Evolutionary conservation across 1,140 invertebrate genomes (phyloP), one percentile per base, ranked within the genome.

Genomic region (Ceratoteleas bidentatus): DNA sequence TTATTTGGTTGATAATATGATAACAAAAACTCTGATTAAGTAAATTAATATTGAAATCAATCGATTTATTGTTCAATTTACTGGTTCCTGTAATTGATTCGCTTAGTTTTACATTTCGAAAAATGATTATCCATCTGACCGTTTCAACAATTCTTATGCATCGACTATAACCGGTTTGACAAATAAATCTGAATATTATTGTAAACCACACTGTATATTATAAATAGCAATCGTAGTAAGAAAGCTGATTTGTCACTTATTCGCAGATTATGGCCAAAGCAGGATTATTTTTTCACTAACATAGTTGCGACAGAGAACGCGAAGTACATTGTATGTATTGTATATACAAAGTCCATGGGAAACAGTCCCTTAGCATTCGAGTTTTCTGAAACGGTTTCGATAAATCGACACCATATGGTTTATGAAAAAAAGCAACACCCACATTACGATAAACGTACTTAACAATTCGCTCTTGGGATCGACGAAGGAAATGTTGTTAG

Each of bases 201-300:
- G 56, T 75, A 75, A 13, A 62, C 62, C 24, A 24, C 33, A 61
- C 10, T 75, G 45, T 61, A 53, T 13, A 62, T 60, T 62, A 54
- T 45, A 68, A 32, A 61, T 47, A 60, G n/a, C 9, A 45, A 53
- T 38, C 50, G 57, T 33, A 60, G 32, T n/a, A 14, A 43, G 9
- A 52, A 54, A 38, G 52, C 53, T 70, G 64, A 43, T 64, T 57
- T 24, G 33, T 65, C 52, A 88, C 73, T 62, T 33, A 85, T 89
- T 86, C 78, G 83, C 79, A 87, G 83, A 89, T 87, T 84, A 90
- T 89, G 88, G 88, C 88, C 89, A 91, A 90, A 90, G 88, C 90
- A 90, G 88, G 87, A 90, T 90, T 91, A 91, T 91, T 91, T 91
- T 91, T 90, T 87, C 89, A 90, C 88, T 88, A 86, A 88, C 87